Evolutionary conservation across 2,888 invertebrate species (phyloP).

Genomic region (Hipparchia semele): DNA sequence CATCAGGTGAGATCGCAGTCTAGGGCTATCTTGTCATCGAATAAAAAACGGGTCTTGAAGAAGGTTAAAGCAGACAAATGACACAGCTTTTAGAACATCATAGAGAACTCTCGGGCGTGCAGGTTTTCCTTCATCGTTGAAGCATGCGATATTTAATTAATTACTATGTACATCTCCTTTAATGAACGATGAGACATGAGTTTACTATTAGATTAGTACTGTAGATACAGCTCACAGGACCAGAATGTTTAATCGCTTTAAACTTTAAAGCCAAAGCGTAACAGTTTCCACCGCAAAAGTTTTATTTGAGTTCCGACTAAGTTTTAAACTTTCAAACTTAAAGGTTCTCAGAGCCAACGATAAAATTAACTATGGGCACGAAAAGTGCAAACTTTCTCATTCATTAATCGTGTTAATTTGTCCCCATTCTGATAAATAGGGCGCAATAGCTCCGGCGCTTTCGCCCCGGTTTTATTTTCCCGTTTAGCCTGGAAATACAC

Average conservation of each 20-base stretch:
- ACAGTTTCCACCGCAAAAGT: constrained; percentile 15
- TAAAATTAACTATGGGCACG: not conserved
- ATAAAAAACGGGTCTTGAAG: too few relatives aligned
- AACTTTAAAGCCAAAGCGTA: not conserved
- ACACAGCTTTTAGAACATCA: too few relatives aligned
- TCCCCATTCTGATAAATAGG: not conserved
- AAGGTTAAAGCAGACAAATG: too few relatives aligned
- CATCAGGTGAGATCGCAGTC: too few relatives aligned
- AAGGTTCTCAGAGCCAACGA: not conserved
- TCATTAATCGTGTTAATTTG: not conserved
- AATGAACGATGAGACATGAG: not conserved
- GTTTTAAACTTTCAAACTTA: constrained; percentile 8
- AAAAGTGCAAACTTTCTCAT: constrained; percentile 17
- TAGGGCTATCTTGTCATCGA: too few relatives aligned
- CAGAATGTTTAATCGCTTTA: constrained; percentile 15
- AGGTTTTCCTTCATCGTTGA: too few relatives aligned
- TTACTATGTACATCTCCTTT: too few relatives aligned
- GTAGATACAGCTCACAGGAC: not conserved
- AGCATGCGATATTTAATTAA: too few relatives aligned
- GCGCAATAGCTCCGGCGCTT: not conserved
- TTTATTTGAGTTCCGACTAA: constrained; percentile 13
- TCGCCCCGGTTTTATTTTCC: not conserved
- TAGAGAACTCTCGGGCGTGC: too few relatives aligned
- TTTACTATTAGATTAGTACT: not conserved
- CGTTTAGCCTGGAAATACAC: too few relatives aligned